Evolutionary conservation across 2,888 invertebrate species (phyloP), one percentile per base, ranked within the genome.

Genomic region (Platycheirus rosarum): DNA sequence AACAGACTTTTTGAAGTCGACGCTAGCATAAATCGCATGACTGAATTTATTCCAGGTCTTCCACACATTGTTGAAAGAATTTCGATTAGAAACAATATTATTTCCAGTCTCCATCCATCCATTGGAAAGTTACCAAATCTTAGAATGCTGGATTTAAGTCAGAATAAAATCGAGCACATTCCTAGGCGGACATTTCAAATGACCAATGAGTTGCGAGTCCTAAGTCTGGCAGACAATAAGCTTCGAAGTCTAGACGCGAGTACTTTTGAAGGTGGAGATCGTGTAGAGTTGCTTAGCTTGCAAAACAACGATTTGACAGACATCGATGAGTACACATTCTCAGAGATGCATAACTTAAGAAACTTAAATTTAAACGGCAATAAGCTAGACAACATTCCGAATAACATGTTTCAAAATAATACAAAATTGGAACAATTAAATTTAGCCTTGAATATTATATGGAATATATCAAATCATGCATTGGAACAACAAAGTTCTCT

Each of bases 1-100:
- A 92, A 93, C 55, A 93, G 94, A 84, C 91, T 97, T 0, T 96
- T 95, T 85, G 96, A 96, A 89, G 90, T 97, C 23, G 97, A 97
- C 88, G 92, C 94, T 0, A 95, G 95, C 86, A 91, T 92, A 84
- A 97, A 97, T 88, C 92, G 93, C 70, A 88, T 97, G 77, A 90
- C 93, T n/a, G 94, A 95, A 86, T 93, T 96, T 84, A 93, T 95
- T n/a, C 94, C 95, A 1, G 95, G 95, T 0, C 90, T 96, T 62
- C 96, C 96, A 0, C 92, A 94, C 85, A 95, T 94, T 44, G 91
- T 96, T 60, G 96, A 96, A 88, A 93, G 96, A 84, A 90, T 96
- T 20, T 93, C 94, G 87, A 89, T 96, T 87, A 91, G 94, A 57
- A 93, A 92, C 87, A 96, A 96, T 89, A 93, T 94, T 86, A 95